Conservation (phyloP, 2,113 vertebrate species). For the Pygoscelis adeliae region DNA sequence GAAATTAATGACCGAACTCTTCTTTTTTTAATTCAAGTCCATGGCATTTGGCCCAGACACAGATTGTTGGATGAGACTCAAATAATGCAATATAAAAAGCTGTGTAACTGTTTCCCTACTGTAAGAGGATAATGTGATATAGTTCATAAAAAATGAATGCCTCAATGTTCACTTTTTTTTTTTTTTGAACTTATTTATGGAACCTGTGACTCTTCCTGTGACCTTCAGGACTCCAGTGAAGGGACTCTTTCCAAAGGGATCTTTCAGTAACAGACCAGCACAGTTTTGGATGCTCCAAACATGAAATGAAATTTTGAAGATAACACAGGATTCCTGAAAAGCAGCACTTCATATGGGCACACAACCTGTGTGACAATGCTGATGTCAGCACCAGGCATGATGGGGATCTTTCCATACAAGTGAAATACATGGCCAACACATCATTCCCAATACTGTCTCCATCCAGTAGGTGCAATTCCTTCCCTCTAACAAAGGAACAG, state of each 20-base stretch:
- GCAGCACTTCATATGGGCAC: neutral
- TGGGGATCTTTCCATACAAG: neutral
- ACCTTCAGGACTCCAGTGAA: neutral
- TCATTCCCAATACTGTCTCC: neutral
- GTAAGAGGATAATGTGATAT: neutral
- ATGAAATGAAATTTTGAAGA: neutral
- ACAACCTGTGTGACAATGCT: neutral
- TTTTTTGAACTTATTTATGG: neutral
- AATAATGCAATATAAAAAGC: neutral
- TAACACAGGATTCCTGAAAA: neutral
- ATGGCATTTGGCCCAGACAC: neutral
- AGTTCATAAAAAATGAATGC: neutral
- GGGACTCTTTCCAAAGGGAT: neutral
- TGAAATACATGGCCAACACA: neutral
- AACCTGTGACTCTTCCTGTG: neutral
- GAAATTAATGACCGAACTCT: neutral
- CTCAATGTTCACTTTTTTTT: neutral
- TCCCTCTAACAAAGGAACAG: neutral
- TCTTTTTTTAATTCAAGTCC: neutral
- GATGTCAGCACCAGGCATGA: neutral
- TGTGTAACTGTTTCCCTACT: neutral
- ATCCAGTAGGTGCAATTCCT: neutral
- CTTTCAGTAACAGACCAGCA: neutral
- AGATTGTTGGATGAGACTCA: neutral
- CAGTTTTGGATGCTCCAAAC: neutral